Percentiles rank a stretch among this genome's conserved stretches.
These are phyloP conservation scores for Epinotia ramella DNA, from an alignment of 2,888 invertebrate genomes.

Conservation along the genomic window DNA sequence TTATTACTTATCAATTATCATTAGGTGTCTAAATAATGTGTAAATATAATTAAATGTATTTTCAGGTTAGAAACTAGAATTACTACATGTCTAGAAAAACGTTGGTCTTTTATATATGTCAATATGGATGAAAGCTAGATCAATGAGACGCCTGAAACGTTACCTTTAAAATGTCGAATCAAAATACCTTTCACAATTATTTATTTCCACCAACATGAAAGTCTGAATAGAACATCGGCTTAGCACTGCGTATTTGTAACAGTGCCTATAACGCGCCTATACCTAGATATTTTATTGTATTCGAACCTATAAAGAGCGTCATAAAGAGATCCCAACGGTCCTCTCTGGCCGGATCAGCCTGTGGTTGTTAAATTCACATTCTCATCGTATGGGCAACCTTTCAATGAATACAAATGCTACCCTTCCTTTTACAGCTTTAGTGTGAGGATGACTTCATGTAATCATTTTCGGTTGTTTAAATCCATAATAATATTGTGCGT, in stretches of 20 bases:
- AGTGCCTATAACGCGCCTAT: not conserved
- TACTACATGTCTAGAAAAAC: no score
- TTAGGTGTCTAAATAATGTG: no score
- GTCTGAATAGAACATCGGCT: not conserved
- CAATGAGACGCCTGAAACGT: no score
- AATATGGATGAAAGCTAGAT: no score
- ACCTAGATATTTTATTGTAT: slow-evolving; percentile 13
- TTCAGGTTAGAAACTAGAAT: no score
- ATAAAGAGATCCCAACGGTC: slow-evolving; percentile 30
- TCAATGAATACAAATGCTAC: slow-evolving; percentile 44
- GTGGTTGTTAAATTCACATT: slow-evolving; percentile 44
- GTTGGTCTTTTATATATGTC: no score
- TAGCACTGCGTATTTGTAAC: not conserved
- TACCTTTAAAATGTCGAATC: no score
- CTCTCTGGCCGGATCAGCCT: slow-evolving; percentile 17
- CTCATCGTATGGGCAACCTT: slow-evolving; percentile 38
- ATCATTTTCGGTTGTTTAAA: slow-evolving; percentile 1
- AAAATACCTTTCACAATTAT: not conserved
- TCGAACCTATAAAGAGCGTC: slow-evolving; percentile 19
- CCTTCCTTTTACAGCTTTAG: slow-evolving; percentile 31
- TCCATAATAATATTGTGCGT: not conserved
- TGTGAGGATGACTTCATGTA: slow-evolving; percentile 22
- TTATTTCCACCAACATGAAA: not conserved
- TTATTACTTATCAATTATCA: no score
- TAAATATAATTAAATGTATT: no score